Percentiles rank a stretch among this genome's conserved stretches.
Conservation (phyloP, 1,140 invertebrate genomes). For the Radopholus similis region DNA sequence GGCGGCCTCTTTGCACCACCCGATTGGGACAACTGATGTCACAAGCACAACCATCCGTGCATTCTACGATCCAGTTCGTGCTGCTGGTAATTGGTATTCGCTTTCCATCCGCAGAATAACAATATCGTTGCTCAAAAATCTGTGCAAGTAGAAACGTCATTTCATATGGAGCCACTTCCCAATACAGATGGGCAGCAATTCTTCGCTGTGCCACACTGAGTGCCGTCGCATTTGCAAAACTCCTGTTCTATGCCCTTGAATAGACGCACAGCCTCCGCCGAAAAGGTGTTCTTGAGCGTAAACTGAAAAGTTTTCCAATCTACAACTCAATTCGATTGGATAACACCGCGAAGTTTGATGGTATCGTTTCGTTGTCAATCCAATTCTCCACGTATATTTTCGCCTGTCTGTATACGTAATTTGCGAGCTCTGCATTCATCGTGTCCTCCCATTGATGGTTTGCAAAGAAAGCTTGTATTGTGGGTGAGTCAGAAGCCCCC, state of each 20-base stretch:
- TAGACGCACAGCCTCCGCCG: background rate
- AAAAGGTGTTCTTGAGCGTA: slow-evolving; percentile 3
- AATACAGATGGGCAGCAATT: slow-evolving; percentile 12
- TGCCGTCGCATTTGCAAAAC: slow-evolving; percentile 4
- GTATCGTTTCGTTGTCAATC: slow-evolving; percentile 34
- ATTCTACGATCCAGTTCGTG: slow-evolving; percentile 27
- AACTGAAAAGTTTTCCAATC: slow-evolving; percentile 9
- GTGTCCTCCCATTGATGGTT: slow-evolving; percentile 37
- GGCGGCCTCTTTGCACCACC: slow-evolving; percentile 35
- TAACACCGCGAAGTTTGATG: slow-evolving; percentile 34
- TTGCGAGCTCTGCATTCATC: slow-evolving; percentile 14
- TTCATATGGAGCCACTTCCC: background rate
- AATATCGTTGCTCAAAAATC: slow-evolving; percentile 28
- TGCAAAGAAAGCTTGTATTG: background rate
- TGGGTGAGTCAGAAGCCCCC: slow-evolving; percentile 5
- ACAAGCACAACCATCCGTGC: slow-evolving; percentile 28
- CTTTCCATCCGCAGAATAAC: slow-evolving; percentile 14
- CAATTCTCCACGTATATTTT: slow-evolving; percentile 44
- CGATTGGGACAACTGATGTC: slow-evolving; percentile 24
- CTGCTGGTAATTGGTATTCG: background rate
- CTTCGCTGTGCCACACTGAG: background rate
- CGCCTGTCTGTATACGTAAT: slow-evolving; percentile 16
- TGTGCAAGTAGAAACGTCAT: background rate
- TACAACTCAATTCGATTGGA: background rate
- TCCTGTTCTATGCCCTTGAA: background rate